Base-by-base conservation (phyloP, 2,888 invertebrate species). In the Drosophila mimetica region DNA sequence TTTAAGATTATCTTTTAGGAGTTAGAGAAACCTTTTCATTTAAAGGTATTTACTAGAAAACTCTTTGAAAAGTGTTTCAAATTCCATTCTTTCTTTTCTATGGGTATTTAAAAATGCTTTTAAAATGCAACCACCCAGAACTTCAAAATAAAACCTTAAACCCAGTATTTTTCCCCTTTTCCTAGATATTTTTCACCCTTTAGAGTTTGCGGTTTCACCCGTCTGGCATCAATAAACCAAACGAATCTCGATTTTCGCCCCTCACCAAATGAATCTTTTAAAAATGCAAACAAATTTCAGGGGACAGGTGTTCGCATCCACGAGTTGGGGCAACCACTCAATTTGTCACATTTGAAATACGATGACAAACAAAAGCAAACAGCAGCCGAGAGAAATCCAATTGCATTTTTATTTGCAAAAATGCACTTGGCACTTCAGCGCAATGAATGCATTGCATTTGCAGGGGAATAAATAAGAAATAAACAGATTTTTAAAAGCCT, bases 371-470 rank as follows among this genome's bases (percentile, higher is more conserved):
- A 81, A 67, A 79, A 61, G 39, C 53, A 55, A 46, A 58, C 25
- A 54, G 39, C 50, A 77, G 78, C 63, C 71, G 70, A 77, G 78
- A 80, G 67, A 87, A 88, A 89, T 88, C 77, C 83, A 89, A 89
- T 87, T 89, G 86, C 85, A 89, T 89, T 89, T 89, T 85, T 88
- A 89, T 89, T 87, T 84, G 67, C 84, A 83, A 51, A 64, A 84
- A 84, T 74, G 87, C 81, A 65, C 51, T 82, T 80, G 73, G 73
- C 84, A 86, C 86, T 86, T 74, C 63, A 75, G 71, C 63, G 54
- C 32, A 60, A 47, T 52, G 58, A 28, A 42, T 44, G 37, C 41
- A 32, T 47, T 85, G 74, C 74, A 75, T 74, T 79, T 65, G 6
- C 34, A 11, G 30, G 18, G 20, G 22, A 41, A 4, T 3, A 39